Evolutionary conservation across 2,888 invertebrate species (phyloP).

Genomic region (Thyatira batis): DNA sequence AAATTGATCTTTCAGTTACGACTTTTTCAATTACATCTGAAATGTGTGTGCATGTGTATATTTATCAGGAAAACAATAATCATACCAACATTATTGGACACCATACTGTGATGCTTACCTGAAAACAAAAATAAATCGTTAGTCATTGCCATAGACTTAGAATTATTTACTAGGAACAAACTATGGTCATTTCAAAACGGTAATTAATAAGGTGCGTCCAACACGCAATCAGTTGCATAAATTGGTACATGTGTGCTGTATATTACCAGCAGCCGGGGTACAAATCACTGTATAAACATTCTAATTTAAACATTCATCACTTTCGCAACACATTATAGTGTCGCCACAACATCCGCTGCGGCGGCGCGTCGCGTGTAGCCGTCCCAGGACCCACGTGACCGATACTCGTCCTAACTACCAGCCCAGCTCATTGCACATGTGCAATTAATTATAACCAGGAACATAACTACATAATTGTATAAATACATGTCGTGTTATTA

Average conservation of each 20-base stretch:
- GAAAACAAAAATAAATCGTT: conserved; percentile 24
- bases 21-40: no score
- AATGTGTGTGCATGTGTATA: no score
- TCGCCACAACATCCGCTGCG: conserved; percentile 41
- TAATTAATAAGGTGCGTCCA: not conserved
- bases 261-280: conserved; percentile 10
- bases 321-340: conserved; percentile 41
- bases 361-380: conserved; percentile 26
- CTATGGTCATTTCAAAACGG: not conserved
- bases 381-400: conserved; percentile 38
- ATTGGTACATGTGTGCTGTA: not conserved
- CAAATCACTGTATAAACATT: conserved; percentile 11
- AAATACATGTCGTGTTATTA: not conserved
- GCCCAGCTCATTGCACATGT: conserved; percentile 22
- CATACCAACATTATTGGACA: not conserved
- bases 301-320: conserved; percentile 34
- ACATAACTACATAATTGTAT: not conserved
- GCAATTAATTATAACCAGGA: conserved; percentile 21
- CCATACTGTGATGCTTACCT: conserved; percentile 39
- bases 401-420: not conserved
- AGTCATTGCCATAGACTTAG: no score
- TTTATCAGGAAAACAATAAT: not conserved
- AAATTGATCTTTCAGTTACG: no score
- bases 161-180: no score
- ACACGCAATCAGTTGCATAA: not conserved